A percentile compares a stretch with the other conserved stretches of the same genome.
Conservation (phyloP, 1,140 invertebrate species). For the Cephus cinctus region DNA sequence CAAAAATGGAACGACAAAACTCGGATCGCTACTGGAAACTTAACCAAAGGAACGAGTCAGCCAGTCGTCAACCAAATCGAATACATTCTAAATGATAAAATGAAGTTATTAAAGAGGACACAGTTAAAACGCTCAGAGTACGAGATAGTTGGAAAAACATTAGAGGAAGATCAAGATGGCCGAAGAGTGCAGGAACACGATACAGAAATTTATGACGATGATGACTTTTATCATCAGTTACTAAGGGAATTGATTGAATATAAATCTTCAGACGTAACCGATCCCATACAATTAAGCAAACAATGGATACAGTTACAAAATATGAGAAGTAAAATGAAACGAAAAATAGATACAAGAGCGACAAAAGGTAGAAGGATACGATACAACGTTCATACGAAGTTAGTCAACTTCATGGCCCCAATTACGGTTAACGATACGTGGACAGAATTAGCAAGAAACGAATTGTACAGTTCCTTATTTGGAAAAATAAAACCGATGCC, state of each 20-base stretch:
- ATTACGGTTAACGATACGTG: slow-evolving; percentile 63
- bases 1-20: slow-evolving; percentile 95
- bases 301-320: slow-evolving; percentile 92
- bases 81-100: slow-evolving; percentile 76
- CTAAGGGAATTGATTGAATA: slow-evolving; percentile 89
- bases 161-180: slow-evolving; percentile 39
- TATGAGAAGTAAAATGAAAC: slow-evolving; percentile 85
- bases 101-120: slow-evolving; percentile 76
- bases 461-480: slow-evolving; percentile 83
- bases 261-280: slow-evolving; percentile 78
- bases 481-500: slow-evolving; percentile 58
- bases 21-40: slow-evolving; percentile 63
- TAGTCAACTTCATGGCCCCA: slow-evolving; percentile 94
- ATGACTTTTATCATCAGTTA: slow-evolving; percentile 95
- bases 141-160: slow-evolving; percentile 66
- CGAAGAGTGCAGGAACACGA: slow-evolving; percentile 67
- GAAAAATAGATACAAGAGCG: slow-evolving; percentile 86
- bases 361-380: slow-evolving; percentile 90
- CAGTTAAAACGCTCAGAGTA: slow-evolving; percentile 77
- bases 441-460: slow-evolving; percentile 76
- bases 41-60: slow-evolving; percentile 68
- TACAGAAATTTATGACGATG: slow-evolving; percentile 91
- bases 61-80: slow-evolving; percentile 84
- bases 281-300: slow-evolving; percentile 76
- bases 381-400: slow-evolving; percentile 86